A percentile compares a stretch with the other conserved stretches of the same genome.
These are phyloP conservation scores for Pseudorasbora parva DNA, from an alignment of 2,113 vertebrate species.

Conservation along the genomic window DNA sequence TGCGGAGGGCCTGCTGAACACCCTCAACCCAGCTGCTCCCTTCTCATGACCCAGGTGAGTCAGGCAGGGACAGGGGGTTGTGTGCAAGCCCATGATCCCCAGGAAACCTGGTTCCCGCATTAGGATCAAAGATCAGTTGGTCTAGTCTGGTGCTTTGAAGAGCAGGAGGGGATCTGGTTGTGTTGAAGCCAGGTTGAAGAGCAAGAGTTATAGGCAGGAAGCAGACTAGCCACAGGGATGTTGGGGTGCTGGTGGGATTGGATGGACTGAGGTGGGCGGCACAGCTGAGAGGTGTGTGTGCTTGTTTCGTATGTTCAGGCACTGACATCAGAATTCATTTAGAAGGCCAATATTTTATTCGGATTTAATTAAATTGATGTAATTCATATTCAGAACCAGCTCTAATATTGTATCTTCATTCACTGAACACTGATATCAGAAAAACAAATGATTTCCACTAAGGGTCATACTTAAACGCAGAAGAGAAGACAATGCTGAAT, in stretches of 20 bases:
- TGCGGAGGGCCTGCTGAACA: constrained; percentile 53
- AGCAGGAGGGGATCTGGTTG: constrained; percentile 22
- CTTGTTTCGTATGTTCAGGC: background rate
- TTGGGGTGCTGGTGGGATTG: background rate
- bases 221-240: constrained; percentile 25
- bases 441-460: background rate
- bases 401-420: background rate
- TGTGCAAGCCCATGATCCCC: constrained; percentile 40
- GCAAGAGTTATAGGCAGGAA: background rate
- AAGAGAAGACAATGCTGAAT: too few species aligned
- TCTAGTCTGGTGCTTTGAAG: constrained; percentile 53
- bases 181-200: constrained; percentile 17
- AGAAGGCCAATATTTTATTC: background rate
- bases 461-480: too few species aligned
- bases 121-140: constrained; percentile 57
- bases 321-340: background rate
- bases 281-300: background rate
- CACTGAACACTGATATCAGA: background rate
- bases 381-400: background rate
- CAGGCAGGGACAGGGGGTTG: constrained; percentile 47
- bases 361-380: background rate
- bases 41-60: constrained; percentile 47
- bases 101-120: constrained; percentile 50
- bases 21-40: constrained; percentile 56
- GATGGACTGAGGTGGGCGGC: background rate